phyloP scores from a whole-genome alignment of 2,113 vertebrate genomes.

The Hydrolagus affinis region DNA sequence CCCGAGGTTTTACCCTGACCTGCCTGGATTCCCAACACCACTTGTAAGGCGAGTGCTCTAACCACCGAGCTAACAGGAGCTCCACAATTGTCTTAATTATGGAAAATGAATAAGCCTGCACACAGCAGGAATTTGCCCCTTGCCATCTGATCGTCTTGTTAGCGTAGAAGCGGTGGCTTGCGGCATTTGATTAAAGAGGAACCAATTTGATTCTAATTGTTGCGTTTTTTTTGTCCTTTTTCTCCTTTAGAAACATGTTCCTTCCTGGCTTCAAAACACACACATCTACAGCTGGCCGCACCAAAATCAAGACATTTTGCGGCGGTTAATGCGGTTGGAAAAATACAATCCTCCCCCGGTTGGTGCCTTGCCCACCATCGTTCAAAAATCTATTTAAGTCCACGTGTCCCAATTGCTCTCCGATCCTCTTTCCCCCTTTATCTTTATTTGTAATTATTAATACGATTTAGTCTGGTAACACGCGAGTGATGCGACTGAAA shows the following conservation, averaged over 20 bases:
- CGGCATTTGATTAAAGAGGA: not conserved
- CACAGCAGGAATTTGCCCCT: not conserved
- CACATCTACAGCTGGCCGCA: slow-evolving; percentile 61
- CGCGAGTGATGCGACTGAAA: not conserved
- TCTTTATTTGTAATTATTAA: not conserved
- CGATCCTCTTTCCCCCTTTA: not conserved
- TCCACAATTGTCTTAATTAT: not conserved
- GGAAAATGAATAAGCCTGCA: not conserved
- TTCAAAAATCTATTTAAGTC: slow-evolving; percentile 58
- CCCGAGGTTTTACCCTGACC: too few species aligned
- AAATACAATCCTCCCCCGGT: slow-evolving; percentile 66
- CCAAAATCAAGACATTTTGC: slow-evolving; percentile 60
- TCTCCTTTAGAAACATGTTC: slow-evolving; percentile 54
- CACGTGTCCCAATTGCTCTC: not conserved
- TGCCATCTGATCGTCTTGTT: not conserved
- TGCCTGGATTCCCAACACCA: too few species aligned
- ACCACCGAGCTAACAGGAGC: too few species aligned
- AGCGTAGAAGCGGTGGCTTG: too few species aligned
- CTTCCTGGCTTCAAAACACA: slow-evolving; percentile 66
- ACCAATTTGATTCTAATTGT: not conserved
- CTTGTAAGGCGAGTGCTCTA: too few species aligned
- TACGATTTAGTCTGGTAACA: too few species aligned
- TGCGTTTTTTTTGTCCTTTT: not conserved
- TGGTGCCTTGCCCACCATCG: slow-evolving; percentile 61
- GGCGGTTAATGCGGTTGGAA: slow-evolving; percentile 64